phyloP scores from a whole-genome alignment of 2,888 invertebrate species.

The Lydus trimaculatus region DNA sequence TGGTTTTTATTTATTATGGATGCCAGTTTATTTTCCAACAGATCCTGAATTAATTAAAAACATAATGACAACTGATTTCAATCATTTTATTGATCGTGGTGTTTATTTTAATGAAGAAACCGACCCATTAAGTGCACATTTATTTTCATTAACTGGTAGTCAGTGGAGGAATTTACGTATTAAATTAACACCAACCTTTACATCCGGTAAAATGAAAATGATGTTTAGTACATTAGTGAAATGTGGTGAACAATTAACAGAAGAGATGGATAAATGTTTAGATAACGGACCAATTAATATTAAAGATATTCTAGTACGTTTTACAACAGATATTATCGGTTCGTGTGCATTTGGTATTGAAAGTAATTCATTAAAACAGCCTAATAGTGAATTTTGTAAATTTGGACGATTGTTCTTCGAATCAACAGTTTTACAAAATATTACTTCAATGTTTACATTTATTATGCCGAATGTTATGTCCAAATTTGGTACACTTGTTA shows the following conservation, averaged over 20 bases:
- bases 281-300: conserved; percentile 18
- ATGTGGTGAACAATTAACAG: conserved; percentile 16
- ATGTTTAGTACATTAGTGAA: conserved; percentile 26
- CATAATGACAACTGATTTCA: conserved; percentile 50
- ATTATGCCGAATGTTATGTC: conserved; percentile 16
- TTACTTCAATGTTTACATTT: conserved; percentile 17
- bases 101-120: conserved; percentile 25
- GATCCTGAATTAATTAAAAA: conserved; percentile 50
- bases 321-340: conserved; percentile 27
- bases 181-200: conserved; percentile 31
- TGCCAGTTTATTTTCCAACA: conserved; percentile 37
- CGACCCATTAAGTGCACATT: conserved; percentile 31
- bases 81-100: conserved; percentile 49
- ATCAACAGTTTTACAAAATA: conserved; percentile 11
- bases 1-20: conserved; percentile 54
- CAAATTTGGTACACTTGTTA: conserved; percentile 8
- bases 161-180: conserved; percentile 28
- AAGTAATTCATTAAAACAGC: conserved; percentile 63
- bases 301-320: conserved; percentile 21
- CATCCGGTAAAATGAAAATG: conserved; percentile 31
- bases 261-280: conserved; percentile 18
- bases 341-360: conserved; percentile 55
- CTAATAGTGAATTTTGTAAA: conserved; percentile 60
- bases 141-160: conserved; percentile 24
- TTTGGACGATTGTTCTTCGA: conserved; percentile 17